These are phyloP conservation scores for Xylocopa sonorina DNA, from an alignment of 1,140 invertebrate genomes.

Conservation along the genomic window DNA sequence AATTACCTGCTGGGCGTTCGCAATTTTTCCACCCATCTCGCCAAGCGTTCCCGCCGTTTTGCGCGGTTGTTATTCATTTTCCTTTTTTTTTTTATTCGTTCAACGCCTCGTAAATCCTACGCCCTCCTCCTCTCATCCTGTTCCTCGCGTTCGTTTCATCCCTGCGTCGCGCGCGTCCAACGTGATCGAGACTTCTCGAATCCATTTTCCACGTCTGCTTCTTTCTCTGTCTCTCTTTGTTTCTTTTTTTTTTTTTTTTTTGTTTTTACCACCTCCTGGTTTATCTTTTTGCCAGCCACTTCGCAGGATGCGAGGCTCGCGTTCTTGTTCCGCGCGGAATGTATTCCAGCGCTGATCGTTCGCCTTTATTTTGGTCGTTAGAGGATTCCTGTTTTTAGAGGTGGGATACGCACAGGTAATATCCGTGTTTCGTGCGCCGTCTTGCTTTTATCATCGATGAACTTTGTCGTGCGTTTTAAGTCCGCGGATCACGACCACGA, in stretches of 20 bases:
- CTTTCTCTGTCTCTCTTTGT: not conserved
- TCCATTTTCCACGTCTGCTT: not conserved
- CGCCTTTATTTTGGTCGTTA: slow-evolving; percentile 34
- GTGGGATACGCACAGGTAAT: slow-evolving; percentile 20
- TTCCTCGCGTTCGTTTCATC: not conserved
- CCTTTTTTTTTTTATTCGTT: too few species aligned
- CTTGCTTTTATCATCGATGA: not conserved
- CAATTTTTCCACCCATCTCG: slow-evolving; percentile 26
- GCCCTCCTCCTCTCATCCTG: not conserved
- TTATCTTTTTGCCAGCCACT: too few species aligned
- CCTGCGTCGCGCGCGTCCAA: not conserved
- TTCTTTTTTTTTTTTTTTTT: not conserved
- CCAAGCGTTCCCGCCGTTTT: slow-evolving; percentile 35
- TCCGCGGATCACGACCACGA: not conserved
- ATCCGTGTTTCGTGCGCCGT: not conserved
- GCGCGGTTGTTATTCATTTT: slow-evolving; percentile 17
- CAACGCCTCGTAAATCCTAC: slow-evolving; percentile 34
- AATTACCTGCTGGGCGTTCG: slow-evolving; percentile 56
- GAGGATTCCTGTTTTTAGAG: slow-evolving; percentile 33
- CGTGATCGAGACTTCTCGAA: too few species aligned
- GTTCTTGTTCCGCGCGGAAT: not conserved
- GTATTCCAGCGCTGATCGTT: not conserved
- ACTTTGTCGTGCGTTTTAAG: slow-evolving; percentile 12
- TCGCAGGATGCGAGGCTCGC: not conserved
- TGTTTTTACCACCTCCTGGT: not conserved